Conservation (phyloP, 2,113 vertebrate species). For the Microcebus ravelobensis region DNA sequence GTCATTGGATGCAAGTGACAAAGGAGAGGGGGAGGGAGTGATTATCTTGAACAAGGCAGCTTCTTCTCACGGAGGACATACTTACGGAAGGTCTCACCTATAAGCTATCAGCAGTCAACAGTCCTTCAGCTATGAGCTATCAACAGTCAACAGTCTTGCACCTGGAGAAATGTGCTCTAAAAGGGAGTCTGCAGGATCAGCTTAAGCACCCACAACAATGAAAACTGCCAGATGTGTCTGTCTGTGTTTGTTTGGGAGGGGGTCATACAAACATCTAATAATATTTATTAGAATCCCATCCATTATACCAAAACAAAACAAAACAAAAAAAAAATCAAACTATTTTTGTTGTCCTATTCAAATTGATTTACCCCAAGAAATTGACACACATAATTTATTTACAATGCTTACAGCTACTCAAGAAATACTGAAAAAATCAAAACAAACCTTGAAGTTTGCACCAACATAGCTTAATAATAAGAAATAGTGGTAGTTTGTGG, state of each 20-base stretch:
- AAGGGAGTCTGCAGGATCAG: rapidly evolving
- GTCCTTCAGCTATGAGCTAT: background rate
- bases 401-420: background rate
- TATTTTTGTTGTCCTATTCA: background rate
- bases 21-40: rapidly evolving
- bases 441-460: background rate
- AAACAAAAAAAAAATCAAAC: background rate
- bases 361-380: background rate
- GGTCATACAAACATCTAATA: background rate
- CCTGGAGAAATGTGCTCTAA: background rate
- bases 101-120: background rate
- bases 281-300: background rate
- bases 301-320: background rate
- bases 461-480: background rate
- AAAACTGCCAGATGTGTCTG: background rate
- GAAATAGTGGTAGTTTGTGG: background rate
- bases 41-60: background rate
- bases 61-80: background rate
- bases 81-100: rapidly evolving
- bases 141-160: background rate
- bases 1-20: background rate
- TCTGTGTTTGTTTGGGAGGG: background rate
- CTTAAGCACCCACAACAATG: background rate
- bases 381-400: background rate
- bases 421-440: background rate